These are phyloP conservation scores for Phalacrocorax brasilianus DNA, from an alignment of 2,113 vertebrate genomes.

Conservation along the genomic window DNA sequence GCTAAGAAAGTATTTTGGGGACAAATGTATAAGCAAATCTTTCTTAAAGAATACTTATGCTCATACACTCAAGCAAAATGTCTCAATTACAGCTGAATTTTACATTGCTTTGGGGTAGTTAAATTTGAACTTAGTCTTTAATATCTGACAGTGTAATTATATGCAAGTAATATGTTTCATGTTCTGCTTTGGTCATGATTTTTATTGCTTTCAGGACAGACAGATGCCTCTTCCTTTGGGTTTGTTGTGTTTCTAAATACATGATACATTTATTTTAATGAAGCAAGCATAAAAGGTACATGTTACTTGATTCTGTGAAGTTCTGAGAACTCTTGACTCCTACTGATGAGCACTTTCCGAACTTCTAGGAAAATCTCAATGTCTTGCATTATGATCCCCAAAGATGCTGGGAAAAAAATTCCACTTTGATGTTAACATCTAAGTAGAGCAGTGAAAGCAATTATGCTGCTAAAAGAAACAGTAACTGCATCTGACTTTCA, in stretches of 20 bases:
- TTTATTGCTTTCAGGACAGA: neutral
- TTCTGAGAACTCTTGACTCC: neutral
- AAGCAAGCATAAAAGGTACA: neutral
- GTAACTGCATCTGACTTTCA: neutral
- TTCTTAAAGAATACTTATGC: neutral
- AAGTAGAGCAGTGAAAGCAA: neutral
- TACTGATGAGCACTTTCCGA: neutral
- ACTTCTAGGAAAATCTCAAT: neutral
- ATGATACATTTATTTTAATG: neutral
- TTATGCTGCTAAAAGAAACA: neutral
- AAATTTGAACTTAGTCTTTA: neutral
- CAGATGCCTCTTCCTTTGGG: neutral
- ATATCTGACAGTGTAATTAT: neutral
- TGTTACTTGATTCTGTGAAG: neutral
- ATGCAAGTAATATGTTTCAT: neutral
- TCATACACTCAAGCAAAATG: neutral
- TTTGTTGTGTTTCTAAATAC: neutral
- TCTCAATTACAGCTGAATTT: neutral
- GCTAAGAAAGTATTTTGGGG: neutral
- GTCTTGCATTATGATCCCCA: neutral
- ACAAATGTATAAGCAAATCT: neutral
- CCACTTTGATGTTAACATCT: neutral
- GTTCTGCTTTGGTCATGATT: neutral
- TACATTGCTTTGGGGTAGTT: neutral
- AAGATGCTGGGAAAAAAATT: neutral